phyloP scores from a whole-genome alignment of 2,888 invertebrate genomes.

The Callimorpha dominula region DNA sequence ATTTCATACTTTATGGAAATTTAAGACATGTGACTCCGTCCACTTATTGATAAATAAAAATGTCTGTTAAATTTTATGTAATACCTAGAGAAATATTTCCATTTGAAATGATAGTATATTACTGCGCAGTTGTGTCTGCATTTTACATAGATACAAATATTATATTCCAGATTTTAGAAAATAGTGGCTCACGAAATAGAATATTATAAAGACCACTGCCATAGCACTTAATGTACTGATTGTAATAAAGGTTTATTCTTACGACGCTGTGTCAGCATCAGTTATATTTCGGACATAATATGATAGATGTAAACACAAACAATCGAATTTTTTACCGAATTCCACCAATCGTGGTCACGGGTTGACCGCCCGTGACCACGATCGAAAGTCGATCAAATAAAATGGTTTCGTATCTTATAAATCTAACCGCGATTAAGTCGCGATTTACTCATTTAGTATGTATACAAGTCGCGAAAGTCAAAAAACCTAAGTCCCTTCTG shows the following conservation, averaged over 20 bases:
- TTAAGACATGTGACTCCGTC: constrained; percentile 29
- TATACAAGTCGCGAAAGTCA: background rate
- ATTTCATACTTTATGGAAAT: constrained; percentile 18
- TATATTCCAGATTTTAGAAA: constrained; percentile 11
- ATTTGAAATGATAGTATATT: background rate
- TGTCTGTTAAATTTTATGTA: background rate
- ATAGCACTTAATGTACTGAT: constrained; percentile 17
- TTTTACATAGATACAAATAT: background rate
- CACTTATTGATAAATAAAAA: constrained; percentile 13
- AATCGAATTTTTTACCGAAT: too few relatives aligned
- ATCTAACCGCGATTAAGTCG: too few relatives aligned
- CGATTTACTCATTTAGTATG: background rate
- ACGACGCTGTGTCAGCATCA: background rate
- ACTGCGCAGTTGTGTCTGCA: background rate
- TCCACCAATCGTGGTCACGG: too few relatives aligned
- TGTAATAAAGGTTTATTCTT: constrained; percentile 2
- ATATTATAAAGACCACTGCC: constrained; percentile 37
- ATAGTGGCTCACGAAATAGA: constrained; percentile 28
- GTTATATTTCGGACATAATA: background rate
- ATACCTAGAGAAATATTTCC: background rate
- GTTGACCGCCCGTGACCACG: too few relatives aligned
- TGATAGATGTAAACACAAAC: too few relatives aligned
- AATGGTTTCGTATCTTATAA: too few relatives aligned
- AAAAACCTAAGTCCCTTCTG: background rate
- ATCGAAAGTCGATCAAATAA: too few relatives aligned